Evolutionary conservation across 2,113 vertebrate genomes (phyloP), one percentile per base, ranked within the genome.

Genomic region (Brachirus orientalis): DNA sequence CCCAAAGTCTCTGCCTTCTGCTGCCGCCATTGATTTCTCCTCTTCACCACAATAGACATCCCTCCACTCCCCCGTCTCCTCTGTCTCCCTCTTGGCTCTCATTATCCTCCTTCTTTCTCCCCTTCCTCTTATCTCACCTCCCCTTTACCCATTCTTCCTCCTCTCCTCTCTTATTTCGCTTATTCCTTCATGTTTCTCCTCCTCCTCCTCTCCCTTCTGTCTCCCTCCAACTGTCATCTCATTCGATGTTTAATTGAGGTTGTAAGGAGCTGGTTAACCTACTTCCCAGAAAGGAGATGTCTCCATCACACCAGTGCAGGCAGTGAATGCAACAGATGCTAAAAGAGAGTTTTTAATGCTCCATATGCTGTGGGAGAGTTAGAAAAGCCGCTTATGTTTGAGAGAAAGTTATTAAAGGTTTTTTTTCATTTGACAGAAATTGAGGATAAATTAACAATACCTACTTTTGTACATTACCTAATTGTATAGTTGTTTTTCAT

Each of bases 211-310:
- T 16, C 52, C 58, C 47, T 58, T 10, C 72, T 57, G 56, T 60
- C 82, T 37, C 46, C 63, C 79, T 72, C 82, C 72, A 81, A 69
- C 79, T 73, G 78, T 77, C 83, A 14, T 67, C 66, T 58, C 43
- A 17, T 63, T 58, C 43, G 16, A 13, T 18, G n/a, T 33, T 35
- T 50, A 53, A 52, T 51, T 36, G 50, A 63, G 66, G 60, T 14
- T 51, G 11, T 12, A 72, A 64, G 77, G 64, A 77, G 63, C 72
- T 58, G 60, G 19, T 81, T 88, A 88, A 88, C 88, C 88, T 76
- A 89, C 68, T 86, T 89, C 71, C 65, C 69, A 67, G 59, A 13
- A 2, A 35, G 56, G 72, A 47, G 63, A 73, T 69, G 67, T 81
- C 77, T 86, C 71, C 77, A 79, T 81, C 37, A 78, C n/a, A n/a